A percentile compares a stretch with the other conserved stretches of the same genome.
Conservation (phyloP, 2,888 invertebrate species). For the Pollenia griseotomentosa region DNA sequence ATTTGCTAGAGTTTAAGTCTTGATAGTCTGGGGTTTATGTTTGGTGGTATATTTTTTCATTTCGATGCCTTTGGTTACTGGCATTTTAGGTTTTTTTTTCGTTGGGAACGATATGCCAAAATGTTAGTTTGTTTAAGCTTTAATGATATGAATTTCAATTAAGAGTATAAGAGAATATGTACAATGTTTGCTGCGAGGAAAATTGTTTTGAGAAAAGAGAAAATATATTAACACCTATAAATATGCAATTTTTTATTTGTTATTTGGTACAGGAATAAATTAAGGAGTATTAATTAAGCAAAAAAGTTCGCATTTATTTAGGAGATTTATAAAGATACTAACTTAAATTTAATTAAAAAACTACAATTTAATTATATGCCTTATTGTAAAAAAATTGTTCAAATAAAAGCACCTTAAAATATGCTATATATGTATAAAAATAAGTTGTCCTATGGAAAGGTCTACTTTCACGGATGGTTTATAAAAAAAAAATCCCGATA, state of each 20-base stretch:
- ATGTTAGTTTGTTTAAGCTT: slow-evolving; percentile 52
- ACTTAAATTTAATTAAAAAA: too few species aligned
- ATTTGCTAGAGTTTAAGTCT: slow-evolving; percentile 74
- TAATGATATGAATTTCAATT: slow-evolving; percentile 60
- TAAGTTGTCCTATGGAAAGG: too few species aligned
- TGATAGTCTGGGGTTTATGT: slow-evolving; percentile 19
- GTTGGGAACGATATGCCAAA: slow-evolving; percentile 17
- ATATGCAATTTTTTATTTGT: slow-evolving; percentile 21
- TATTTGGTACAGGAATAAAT: neutral
- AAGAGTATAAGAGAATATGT: neutral
- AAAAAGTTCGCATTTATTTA: neutral
- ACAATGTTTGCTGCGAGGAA: slow-evolving; percentile 22
- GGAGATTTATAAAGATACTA: neutral
- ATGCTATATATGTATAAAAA: too few species aligned
- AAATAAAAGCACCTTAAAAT: too few species aligned
- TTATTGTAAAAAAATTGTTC: too few species aligned
- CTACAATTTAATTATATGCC: too few species aligned
- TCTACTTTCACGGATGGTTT: too few species aligned
- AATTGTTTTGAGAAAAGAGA: neutral
- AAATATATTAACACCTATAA: slow-evolving; percentile 1
- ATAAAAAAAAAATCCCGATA: too few species aligned
- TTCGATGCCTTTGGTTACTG: slow-evolving; percentile 41
- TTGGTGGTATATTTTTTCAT: neutral
- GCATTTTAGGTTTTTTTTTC: slow-evolving; percentile 22
- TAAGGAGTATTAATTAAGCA: neutral